Percentiles rank a stretch among this genome's conserved stretches.
Evolutionary conservation across 1,140 invertebrate species (phyloP).

Genomic region (Drosophila pallidifrons): DNA sequence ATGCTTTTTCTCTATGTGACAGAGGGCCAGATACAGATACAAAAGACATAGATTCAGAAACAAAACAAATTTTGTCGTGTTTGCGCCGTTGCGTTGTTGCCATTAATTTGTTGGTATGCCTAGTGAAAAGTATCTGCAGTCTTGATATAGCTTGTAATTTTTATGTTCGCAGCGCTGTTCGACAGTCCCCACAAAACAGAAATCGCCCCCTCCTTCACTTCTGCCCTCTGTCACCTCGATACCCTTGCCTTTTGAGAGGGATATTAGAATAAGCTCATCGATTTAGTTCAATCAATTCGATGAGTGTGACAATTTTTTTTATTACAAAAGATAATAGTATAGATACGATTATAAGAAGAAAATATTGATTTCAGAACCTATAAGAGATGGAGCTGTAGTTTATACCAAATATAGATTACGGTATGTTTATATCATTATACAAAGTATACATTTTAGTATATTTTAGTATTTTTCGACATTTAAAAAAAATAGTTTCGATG

Average conservation of each 20-base stretch:
- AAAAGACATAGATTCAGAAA: slow-evolving; percentile 20
- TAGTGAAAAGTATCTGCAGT: slow-evolving; percentile 37
- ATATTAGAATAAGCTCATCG: neutral
- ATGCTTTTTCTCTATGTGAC: slow-evolving; percentile 54
- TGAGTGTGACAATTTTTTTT: neutral
- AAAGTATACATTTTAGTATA: no score
- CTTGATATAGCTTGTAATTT: slow-evolving; percentile 77
- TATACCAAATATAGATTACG: no score
- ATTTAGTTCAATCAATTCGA: no score
- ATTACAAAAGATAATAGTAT: no score
- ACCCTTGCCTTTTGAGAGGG: slow-evolving; percentile 2
- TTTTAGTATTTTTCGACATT: no score
- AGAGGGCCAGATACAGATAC: slow-evolving; percentile 55
- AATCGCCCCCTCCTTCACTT: neutral
- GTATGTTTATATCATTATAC: no score
- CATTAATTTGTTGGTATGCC: slow-evolving; percentile 66
- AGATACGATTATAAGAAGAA: no score
- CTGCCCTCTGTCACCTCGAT: neutral
- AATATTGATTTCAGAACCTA: no score
- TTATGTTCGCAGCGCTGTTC: slow-evolving; percentile 76
- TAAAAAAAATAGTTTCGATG: no score
- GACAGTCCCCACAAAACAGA: slow-evolving; percentile 15
- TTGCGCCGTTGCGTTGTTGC: slow-evolving; percentile 67
- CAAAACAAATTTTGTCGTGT: slow-evolving; percentile 76
- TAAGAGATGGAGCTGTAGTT: no score